Evolutionary conservation across 2,888 invertebrate species (phyloP).

Genomic region (Watsonalla cultraria): DNA sequence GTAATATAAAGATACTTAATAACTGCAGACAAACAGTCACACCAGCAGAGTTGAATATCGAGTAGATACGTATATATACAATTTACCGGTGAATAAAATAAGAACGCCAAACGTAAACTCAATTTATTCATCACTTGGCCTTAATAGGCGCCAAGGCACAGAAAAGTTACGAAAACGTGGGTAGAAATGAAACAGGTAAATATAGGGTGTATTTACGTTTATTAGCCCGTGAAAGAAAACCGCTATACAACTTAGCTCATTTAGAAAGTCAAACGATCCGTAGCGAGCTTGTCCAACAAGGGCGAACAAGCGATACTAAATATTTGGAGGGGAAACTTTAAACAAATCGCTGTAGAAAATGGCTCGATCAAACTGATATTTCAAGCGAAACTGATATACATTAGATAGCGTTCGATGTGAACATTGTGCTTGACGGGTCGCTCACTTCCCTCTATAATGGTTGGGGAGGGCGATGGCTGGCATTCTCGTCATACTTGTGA

Average conservation of each 20-base stretch:
- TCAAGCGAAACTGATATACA: not conserved
- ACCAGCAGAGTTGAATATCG: no score
- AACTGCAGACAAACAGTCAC: no score
- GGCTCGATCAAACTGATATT: not conserved
- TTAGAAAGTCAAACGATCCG: slow-evolving; percentile 3
- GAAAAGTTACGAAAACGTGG: not conserved
- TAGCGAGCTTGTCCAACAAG: slow-evolving; percentile 2
- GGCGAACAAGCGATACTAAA: slow-evolving; percentile 2
- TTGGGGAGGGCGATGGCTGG: no score
- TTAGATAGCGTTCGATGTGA: not conserved
- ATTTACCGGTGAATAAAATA: no score
- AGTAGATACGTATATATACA: no score
- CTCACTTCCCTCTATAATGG: no score
- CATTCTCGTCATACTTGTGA: no score
- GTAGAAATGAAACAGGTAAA: not conserved
- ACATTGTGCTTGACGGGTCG: not conserved
- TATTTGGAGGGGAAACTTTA: slow-evolving; percentile 1
- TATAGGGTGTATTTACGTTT: slow-evolving; percentile 1
- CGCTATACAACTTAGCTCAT: slow-evolving; percentile 2
- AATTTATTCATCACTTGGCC: no score
- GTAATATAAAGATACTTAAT: no score
- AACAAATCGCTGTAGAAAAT: slow-evolving; percentile 1
- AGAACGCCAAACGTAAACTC: no score
- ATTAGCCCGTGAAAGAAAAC: slow-evolving; percentile 4
- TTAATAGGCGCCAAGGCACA: not conserved